phyloP scores from a whole-genome alignment of 2,797 vertebrate genomes.

The Amniataba percoides region DNA sequence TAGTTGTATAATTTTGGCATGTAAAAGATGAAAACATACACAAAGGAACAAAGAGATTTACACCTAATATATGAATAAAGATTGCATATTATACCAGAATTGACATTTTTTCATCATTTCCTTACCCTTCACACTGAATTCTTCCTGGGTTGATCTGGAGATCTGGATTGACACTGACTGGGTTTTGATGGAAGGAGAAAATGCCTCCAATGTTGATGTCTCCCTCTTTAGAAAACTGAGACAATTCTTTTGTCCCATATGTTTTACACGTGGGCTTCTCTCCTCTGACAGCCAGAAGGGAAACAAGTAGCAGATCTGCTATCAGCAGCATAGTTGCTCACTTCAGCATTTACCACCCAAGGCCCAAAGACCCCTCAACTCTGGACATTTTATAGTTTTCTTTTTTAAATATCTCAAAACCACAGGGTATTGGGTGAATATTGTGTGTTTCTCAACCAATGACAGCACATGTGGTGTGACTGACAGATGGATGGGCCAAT shows the following conservation, averaged over 20 bases:
- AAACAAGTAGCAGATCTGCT: slow-evolving; percentile 67
- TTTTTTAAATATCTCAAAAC: slow-evolving; percentile 32
- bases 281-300: slow-evolving; percentile 65
- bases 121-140: slow-evolving; percentile 84
- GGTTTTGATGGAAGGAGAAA: slow-evolving; percentile 87
- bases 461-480: slow-evolving; percentile 24
- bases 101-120: slow-evolving; percentile 18
- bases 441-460: slow-evolving; percentile 59
- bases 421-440: slow-evolving; percentile 13
- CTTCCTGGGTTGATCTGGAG: slow-evolving; percentile 78
- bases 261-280: slow-evolving; percentile 72
- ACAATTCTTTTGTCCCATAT: slow-evolving; percentile 80
- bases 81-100: not conserved
- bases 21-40: not conserved
- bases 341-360: slow-evolving; percentile 21
- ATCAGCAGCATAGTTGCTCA: slow-evolving; percentile 73
- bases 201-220: slow-evolving; percentile 86
- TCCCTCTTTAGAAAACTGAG: slow-evolving; percentile 84
- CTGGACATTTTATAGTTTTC: slow-evolving; percentile 65
- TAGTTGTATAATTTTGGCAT: not conserved
- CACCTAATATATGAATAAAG: not conserved
- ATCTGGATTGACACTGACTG: slow-evolving; percentile 73
- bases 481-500: slow-evolving; percentile 39
- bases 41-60: not conserved
- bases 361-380: slow-evolving; percentile 7